Conservation (phyloP, 2,888 invertebrate species). For the Agriopis aurantiaria region DNA sequence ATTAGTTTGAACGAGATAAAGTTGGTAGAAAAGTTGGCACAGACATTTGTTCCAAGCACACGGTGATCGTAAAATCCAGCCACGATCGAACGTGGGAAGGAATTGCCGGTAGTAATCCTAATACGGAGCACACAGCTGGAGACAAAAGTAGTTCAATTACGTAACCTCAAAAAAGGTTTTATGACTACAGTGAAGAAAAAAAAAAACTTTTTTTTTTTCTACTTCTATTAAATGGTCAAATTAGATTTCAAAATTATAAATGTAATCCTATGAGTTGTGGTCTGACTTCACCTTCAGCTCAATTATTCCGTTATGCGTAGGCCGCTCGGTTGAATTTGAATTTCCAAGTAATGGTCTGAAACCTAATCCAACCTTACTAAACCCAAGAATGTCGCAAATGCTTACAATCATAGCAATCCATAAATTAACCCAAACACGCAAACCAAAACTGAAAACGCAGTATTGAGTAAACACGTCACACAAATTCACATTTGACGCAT, state of each 20-base stretch:
- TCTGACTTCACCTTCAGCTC: background rate
- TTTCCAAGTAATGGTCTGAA: conserved; percentile 11
- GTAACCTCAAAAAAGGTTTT: conserved; percentile 34
- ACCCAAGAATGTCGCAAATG: conserved; percentile 19
- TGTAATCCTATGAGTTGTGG: background rate
- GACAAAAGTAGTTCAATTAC: conserved; percentile 43
- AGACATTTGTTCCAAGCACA: conserved; percentile 13
- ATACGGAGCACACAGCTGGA: conserved; percentile 56
- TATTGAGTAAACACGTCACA: conserved; percentile 61
- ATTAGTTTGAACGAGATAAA: too few species aligned
- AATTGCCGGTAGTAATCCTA: conserved; percentile 50
- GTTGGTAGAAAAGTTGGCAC: conserved; percentile 6
- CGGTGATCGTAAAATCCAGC: conserved; percentile 18
- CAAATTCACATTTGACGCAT: conserved; percentile 56
- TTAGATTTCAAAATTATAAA: background rate
- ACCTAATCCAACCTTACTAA: conserved; percentile 13
- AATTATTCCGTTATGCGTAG: background rate
- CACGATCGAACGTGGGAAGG: conserved; percentile 50
- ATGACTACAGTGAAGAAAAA: background rate
- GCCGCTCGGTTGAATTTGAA: background rate
- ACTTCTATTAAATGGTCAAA: too few species aligned
- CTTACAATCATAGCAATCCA: conserved; percentile 27
- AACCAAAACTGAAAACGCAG: conserved; percentile 41
- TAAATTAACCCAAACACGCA: conserved; percentile 26
- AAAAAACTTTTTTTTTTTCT: too few species aligned